Evolutionary conservation across 2,113 vertebrate genomes (phyloP).

Genomic region (Riparia riparia): DNA sequence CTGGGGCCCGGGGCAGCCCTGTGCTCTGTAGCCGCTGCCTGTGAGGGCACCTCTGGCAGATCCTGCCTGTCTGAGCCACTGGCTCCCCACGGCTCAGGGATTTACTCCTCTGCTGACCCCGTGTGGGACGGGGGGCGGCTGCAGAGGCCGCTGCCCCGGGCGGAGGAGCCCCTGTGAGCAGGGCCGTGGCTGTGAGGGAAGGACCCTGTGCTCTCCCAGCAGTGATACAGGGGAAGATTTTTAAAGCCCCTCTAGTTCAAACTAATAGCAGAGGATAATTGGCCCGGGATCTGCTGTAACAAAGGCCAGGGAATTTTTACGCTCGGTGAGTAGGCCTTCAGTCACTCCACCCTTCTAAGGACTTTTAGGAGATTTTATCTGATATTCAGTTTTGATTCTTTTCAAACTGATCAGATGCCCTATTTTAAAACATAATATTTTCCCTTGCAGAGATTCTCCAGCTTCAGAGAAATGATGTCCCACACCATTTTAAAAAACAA

Average conservation of each 20-base stretch:
- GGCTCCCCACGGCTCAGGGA: rapidly evolving
- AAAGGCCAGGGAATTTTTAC: rapidly evolving
- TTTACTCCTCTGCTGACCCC: background rate
- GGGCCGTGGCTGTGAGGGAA: background rate
- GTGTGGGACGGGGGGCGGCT: background rate
- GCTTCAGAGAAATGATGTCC: background rate
- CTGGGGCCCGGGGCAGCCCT: background rate
- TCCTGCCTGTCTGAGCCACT: background rate
- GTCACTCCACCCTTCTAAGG: background rate
- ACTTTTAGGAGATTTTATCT: background rate
- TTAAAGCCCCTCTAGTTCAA: background rate
- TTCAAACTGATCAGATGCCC: background rate
- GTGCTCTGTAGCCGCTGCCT: background rate
- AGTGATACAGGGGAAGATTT: background rate
- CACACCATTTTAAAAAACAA: background rate
- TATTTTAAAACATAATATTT: background rate
- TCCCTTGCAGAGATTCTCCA: background rate
- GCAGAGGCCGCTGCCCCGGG: background rate
- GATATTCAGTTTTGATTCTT: background rate
- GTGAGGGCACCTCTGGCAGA: background rate
- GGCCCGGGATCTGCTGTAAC: rapidly evolving
- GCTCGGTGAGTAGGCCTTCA: background rate
- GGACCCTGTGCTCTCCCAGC: background rate
- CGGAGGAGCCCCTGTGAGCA: background rate
- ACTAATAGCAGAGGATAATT: background rate